Conservation (phyloP, 2,888 invertebrate species). For the Leptinotarsa tumamoca region DNA sequence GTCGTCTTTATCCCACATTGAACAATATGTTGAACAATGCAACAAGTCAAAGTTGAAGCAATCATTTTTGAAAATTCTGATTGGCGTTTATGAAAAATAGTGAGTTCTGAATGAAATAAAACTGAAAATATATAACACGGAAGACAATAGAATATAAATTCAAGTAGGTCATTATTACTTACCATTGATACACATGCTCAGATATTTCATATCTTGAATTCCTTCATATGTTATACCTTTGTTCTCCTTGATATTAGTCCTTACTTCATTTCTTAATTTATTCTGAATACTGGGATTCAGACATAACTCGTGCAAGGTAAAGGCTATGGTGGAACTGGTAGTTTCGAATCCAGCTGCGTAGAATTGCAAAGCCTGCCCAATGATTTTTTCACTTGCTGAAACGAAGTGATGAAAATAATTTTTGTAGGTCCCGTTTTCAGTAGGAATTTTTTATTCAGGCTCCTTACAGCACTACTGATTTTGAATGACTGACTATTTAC, state of each 20-base stretch:
- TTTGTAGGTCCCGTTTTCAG: background rate
- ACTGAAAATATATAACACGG: too few relatives aligned
- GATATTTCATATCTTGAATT: conserved; percentile 66
- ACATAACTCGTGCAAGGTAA: conserved; percentile 70
- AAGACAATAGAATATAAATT: too few relatives aligned
- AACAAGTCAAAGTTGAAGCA: too few relatives aligned
- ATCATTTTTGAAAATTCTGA: too few relatives aligned
- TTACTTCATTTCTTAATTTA: conserved; percentile 68
- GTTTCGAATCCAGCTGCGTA: conserved; percentile 75
- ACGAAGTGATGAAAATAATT: background rate
- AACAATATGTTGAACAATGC: too few relatives aligned
- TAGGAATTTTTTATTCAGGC: too few relatives aligned
- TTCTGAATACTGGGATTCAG: conserved; percentile 69
- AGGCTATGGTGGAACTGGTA: conserved; percentile 71
- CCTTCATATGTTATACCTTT: conserved; percentile 68
- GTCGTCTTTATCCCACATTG: too few relatives aligned
- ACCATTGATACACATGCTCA: conserved; percentile 36
- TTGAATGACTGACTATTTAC: too few relatives aligned
- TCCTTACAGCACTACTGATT: too few relatives aligned
- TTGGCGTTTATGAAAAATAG: too few relatives aligned
- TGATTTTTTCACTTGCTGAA: conserved; percentile 29
- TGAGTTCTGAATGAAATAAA: too few relatives aligned
- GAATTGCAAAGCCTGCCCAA: conserved; percentile 61
- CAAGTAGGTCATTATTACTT: background rate
- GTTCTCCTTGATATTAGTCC: conserved; percentile 61